phyloP scores from a whole-genome alignment of 2,113 vertebrate species.

The Fregata magnificens region DNA sequence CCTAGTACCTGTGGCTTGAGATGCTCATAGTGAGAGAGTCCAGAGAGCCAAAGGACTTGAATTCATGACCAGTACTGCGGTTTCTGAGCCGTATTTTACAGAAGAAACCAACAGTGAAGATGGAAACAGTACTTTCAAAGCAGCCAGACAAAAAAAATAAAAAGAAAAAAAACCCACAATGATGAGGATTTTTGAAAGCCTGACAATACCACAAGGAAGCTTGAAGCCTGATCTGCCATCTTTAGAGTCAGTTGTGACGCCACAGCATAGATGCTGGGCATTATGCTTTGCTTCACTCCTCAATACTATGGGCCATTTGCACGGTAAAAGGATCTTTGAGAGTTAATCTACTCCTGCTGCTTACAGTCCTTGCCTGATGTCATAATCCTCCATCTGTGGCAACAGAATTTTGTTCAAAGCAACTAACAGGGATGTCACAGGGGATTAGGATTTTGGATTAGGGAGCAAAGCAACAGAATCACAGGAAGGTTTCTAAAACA shows the following conservation, averaged over 20 bases:
- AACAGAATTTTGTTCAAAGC: conserved; percentile 23
- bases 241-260: background rate
- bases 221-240: background rate
- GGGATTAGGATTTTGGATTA: conserved; percentile 45
- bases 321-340: conserved; percentile 5
- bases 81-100: background rate
- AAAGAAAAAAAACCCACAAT: rapidly evolving
- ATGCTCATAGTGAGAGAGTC: background rate
- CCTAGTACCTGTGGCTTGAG: background rate
- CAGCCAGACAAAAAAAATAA: background rate
- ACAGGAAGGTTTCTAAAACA: conserved; percentile 1
- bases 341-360: background rate
- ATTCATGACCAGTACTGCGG: background rate
- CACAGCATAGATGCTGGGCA: background rate
- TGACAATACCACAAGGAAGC: background rate
- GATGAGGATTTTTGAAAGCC: background rate
- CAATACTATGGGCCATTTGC: background rate
- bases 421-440: conserved; percentile 34
- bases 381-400: conserved; percentile 26
- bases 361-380: background rate
- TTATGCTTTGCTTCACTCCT: background rate
- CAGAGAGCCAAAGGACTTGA: background rate
- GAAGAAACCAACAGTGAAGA: background rate
- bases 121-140: background rate
- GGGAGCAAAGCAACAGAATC: background rate